These are phyloP conservation scores for Rhamphomyia laevipes DNA, from an alignment of 2,888 invertebrate genomes.

Conservation along the genomic window DNA sequence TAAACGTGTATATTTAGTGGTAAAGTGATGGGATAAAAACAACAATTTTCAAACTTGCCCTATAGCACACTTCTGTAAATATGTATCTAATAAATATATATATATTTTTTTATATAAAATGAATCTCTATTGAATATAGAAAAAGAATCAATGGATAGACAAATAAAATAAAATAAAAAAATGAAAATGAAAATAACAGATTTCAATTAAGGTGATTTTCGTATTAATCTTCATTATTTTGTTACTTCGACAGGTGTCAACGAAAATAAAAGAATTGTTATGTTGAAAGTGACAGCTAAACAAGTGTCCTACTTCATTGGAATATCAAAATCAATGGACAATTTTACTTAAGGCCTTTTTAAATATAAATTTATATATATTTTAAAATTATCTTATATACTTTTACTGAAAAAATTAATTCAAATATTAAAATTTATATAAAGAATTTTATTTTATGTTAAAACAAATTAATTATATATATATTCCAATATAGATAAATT, in stretches of 20 bases:
- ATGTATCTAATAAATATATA: background rate
- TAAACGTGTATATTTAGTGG: background rate
- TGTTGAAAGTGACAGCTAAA: background rate
- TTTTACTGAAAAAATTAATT: no score
- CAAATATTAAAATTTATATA: no score
- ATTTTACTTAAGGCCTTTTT: no score
- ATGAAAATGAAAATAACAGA: background rate
- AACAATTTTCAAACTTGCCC: background rate
- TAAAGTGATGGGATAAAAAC: background rate
- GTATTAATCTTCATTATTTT: constrained; percentile 11
- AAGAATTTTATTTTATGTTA: no score
- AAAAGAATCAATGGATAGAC: background rate
- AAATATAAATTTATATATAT: no score
- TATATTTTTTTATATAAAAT: background rate
- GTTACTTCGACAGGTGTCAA: constrained; percentile 10
- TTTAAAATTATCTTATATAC: no score
- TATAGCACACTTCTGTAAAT: background rate
- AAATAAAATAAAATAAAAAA: no score
- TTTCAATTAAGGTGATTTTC: background rate
- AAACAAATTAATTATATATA: no score
- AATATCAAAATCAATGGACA: no score
- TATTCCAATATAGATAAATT: no score
- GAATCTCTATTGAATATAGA: no score
- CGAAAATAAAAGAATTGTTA: background rate
- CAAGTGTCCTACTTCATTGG: background rate